Evolutionary conservation across 2,888 invertebrate species (phyloP).

Genomic region (Tuberolachnus salignus): DNA sequence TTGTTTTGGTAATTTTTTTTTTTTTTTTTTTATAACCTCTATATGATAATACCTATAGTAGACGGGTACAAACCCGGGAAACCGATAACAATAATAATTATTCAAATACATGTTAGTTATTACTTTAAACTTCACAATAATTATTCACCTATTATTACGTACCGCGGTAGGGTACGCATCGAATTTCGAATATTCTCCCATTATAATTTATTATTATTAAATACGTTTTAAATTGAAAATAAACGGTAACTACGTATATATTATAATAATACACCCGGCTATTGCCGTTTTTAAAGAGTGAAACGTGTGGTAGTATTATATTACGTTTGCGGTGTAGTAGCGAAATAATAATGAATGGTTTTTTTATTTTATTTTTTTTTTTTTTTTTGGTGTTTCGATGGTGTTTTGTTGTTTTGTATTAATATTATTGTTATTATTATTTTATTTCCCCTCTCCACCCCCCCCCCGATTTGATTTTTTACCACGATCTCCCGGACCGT

Average conservation of each 20-base stretch:
- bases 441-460: background rate
- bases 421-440: slow-evolving; percentile 24
- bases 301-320: slow-evolving; percentile 16
- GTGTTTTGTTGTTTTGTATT: slow-evolving; percentile 25
- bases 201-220: background rate
- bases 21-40: too few species aligned
- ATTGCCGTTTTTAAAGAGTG: slow-evolving; percentile 2
- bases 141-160: background rate
- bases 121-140: too few species aligned
- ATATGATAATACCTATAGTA: too few species aligned
- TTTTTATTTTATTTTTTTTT: slow-evolving; percentile 3
- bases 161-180: background rate
- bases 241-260: background rate
- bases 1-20: too few species aligned
- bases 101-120: too few species aligned
- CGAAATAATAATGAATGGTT: slow-evolving; percentile 17
- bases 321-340: slow-evolving; percentile 26
- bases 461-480: background rate
- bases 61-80: too few species aligned
- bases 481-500: too few species aligned
- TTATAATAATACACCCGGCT: background rate
- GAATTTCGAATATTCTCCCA: slow-evolving; percentile 39
- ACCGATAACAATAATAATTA: too few species aligned
- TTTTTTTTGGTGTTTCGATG: slow-evolving; percentile 42
- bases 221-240: background rate